Conservation (phyloP, 2,113 vertebrate species). For the Pavo muticus region DNA sequence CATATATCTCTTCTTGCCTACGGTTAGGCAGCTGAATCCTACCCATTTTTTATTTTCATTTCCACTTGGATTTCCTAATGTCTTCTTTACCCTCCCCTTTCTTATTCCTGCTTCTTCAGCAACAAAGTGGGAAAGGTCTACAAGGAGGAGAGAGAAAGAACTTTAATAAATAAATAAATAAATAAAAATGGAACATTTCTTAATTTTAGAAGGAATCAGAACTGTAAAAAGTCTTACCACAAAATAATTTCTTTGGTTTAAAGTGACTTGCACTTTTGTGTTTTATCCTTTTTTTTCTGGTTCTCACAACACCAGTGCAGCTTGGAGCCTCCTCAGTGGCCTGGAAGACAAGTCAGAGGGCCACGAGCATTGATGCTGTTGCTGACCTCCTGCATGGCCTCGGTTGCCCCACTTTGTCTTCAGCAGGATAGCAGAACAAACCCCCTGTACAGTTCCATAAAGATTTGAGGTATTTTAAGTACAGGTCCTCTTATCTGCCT, state of each 20-base stretch:
- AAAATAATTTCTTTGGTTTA: not conserved
- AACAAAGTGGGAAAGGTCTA: not conserved
- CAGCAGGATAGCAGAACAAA: not conserved
- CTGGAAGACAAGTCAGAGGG: not conserved
- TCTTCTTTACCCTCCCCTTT: not conserved
- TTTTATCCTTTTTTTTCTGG: not conserved
- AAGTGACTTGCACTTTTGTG: not conserved
- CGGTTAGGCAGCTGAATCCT: constrained; percentile 18
- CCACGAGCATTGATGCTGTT: not conserved
- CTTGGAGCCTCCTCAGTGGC: not conserved
- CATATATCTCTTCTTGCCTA: constrained; percentile 14
- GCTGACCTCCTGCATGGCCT: not conserved
- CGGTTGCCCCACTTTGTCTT: not conserved
- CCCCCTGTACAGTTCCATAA: not conserved
- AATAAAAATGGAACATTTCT: not conserved
- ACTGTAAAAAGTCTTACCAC: not conserved
- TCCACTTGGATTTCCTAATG: not conserved
- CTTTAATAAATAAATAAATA: not conserved
- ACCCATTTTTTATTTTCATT: constrained; percentile 18
- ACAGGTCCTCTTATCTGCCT: not conserved
- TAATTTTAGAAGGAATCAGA: not conserved
- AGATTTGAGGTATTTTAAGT: not conserved
- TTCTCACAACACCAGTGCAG: not conserved
- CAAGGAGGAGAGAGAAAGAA: not conserved
- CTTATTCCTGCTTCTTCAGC: not conserved